Conservation (phyloP, 2,113 vertebrate species). For the Psephotus haematonotus region DNA sequence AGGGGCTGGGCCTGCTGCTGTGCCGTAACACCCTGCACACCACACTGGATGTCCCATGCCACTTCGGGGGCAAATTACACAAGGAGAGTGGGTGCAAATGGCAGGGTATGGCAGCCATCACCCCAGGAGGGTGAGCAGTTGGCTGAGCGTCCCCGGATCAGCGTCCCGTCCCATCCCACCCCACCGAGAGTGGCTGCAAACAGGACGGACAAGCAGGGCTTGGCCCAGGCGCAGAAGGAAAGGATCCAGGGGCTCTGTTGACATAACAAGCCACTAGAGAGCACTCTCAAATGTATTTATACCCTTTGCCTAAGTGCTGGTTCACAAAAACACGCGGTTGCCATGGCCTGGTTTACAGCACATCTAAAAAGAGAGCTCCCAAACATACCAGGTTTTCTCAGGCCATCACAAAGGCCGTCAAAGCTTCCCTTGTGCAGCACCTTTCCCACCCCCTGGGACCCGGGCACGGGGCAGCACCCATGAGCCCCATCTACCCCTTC, state of each 20-base stretch:
- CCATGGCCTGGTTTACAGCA: conserved; percentile 58
- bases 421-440: not conserved
- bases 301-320: conserved; percentile 13
- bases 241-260: conserved; percentile 55
- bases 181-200: not conserved
- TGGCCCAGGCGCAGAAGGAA: conserved; percentile 7
- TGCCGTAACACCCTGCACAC: fast-evolving
- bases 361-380: conserved; percentile 48
- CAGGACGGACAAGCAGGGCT: not conserved
- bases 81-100: fast-evolving
- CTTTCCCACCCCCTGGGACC: not conserved
- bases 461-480: not conserved
- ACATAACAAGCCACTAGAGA: conserved; percentile 63
- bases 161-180: not conserved
- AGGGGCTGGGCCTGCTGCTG: not conserved
- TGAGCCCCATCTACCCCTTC: not conserved
- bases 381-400: conserved; percentile 56
- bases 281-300: conserved; percentile 67
- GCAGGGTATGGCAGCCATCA: not conserved
- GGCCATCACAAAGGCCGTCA: conserved; percentile 32
- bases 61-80: fast-evolving
- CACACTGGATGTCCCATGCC: fast-evolving
- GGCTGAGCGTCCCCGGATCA: not conserved
- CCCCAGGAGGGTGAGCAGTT: fast-evolving
- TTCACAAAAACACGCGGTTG: conserved; percentile 56